A percentile compares a stretch with the other conserved stretches of the same genome.
Evolutionary conservation across 2,113 vertebrate species (phyloP).

Genomic region (Chauna torquata): DNA sequence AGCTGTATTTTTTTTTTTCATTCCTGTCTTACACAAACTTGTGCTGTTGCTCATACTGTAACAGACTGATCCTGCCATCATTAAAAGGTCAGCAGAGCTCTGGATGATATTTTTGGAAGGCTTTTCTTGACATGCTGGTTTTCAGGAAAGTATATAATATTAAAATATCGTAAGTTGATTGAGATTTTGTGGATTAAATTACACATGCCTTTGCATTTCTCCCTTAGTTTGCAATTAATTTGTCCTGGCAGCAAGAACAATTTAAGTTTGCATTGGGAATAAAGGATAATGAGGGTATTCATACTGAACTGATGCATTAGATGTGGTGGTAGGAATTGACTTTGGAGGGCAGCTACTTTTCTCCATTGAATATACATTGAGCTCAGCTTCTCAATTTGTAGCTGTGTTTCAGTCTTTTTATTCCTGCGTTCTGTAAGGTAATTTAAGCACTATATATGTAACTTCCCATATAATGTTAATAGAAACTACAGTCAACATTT

Average conservation of each 20-base stretch:
- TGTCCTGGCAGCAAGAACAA: background rate
- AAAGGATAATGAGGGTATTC: background rate
- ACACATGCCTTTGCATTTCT: background rate
- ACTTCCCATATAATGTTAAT: background rate
- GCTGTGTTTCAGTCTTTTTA: background rate
- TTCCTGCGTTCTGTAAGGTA: background rate
- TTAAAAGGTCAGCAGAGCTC: background rate
- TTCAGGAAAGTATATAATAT: background rate
- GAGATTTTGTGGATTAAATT: background rate
- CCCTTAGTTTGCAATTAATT: background rate
- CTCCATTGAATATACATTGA: background rate
- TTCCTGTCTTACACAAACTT: background rate
- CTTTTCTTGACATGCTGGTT: background rate
- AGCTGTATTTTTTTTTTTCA: background rate
- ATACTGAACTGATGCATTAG: background rate
- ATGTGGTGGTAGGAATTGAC: background rate
- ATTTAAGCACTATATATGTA: background rate
- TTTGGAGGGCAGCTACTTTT: background rate
- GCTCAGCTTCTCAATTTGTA: background rate
- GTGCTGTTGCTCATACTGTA: background rate
- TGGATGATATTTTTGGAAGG: background rate
- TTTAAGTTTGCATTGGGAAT: background rate
- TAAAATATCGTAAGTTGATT: background rate
- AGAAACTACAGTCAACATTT: background rate
- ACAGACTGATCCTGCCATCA: background rate